These are phyloP conservation scores for Callyntrura guangdongensis DNA, from an alignment of 2,888 invertebrate species.

Conservation along the genomic window DNA sequence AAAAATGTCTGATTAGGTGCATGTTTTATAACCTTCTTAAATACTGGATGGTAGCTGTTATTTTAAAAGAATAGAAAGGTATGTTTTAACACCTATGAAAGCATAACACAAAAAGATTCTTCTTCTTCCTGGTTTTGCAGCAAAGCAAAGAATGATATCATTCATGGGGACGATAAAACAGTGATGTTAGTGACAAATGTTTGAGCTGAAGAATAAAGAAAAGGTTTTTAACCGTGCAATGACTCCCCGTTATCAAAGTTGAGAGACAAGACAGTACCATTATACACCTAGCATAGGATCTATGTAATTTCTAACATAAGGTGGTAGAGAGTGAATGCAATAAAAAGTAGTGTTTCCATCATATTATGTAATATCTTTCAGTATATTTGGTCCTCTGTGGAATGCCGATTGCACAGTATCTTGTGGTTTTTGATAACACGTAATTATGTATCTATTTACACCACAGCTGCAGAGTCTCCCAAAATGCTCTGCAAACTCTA, in stretches of 20 bases:
- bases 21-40: no score
- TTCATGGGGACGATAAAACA: background rate
- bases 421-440: constrained; percentile 30
- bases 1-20: no score
- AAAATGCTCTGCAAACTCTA: no score
- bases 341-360: no score
- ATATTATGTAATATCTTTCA: no score
- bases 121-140: constrained; percentile 35
- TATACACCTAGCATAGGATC: no score
- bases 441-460: constrained; percentile 16
- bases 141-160: constrained; percentile 7
- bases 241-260: constrained; percentile 20
- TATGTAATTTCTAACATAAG: no score
- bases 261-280: no score
- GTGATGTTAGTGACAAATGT: constrained; percentile 41
- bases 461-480: background rate
- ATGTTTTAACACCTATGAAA: background rate
- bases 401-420: background rate
- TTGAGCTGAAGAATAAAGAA: constrained; percentile 49
- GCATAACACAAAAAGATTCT: background rate
- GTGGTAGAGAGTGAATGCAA: no score
- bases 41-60: no score
- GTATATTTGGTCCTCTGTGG: no score
- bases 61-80: no score
- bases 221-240: constrained; percentile 66